Evolutionary conservation across 92 coral and sea anemone species (phyloP), one percentile per base, ranked within the genome.

Genomic region (Ricordea florida): DNA sequence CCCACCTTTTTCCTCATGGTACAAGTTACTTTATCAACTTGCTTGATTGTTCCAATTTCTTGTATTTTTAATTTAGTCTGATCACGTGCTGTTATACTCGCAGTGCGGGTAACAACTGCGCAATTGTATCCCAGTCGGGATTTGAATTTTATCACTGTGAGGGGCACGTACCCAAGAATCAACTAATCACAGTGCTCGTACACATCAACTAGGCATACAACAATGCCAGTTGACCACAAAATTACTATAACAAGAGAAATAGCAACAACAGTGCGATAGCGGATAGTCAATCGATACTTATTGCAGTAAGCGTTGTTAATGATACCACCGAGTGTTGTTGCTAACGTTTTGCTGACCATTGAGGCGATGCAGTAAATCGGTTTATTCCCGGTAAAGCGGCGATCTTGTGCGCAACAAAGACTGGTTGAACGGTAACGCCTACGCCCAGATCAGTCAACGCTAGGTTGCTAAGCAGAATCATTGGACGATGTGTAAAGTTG

Each of bases 341-440:
- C 82, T 2, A 76, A 20, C 1, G 43, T 21, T 40, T 51, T 76
- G 56, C 71, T 34, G 10, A 23, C 65, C 2, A 48, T 53, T 3
- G 64, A 36, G 25, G 72, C 50, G 40, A 50, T 35, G 66, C 67
- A 63, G 14, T 63, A 57, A 25, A 51, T 27, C 20, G 0, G 18
- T 0, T 23, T 4, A 14, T 64, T 48, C 22, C 49, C 61, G 31
- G n/a, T 17, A 76, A n/a, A 4, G 58, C 82, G 13, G 76, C 74
- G 33, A 76, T 24, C 28, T 76, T 63, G 66, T 65, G 48, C n/a
- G 63, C 57, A 17, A 64, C 58, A 53, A 61, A 76, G 13, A 64
- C 13, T 16, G 83, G 66, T 20, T 66, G 76, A 18, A 40, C 83
- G 3, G 66, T 16, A 38, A 11, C 15, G 2, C 76, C 67, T 11